Percentiles rank a stretch among this genome's conserved stretches.
These are phyloP conservation scores for Catostylus mosaicus DNA, from an alignment of 30 jellyfish, hydroid and myxozoan genomes.

Conservation along the genomic window DNA sequence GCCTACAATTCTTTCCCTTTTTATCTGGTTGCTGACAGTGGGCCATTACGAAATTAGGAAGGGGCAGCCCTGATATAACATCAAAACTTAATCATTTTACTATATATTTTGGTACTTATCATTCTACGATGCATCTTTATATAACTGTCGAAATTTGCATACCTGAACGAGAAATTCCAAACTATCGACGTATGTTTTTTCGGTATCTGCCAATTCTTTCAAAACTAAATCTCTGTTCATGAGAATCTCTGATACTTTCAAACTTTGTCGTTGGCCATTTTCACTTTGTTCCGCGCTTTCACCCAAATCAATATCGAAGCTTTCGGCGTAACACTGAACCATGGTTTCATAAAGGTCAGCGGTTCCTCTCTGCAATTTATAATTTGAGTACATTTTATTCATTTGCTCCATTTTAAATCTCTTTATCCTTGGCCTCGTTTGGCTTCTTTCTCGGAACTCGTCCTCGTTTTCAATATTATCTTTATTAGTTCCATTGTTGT, in stretches of 20 bases:
- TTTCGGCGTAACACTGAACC: constrained; percentile 78
- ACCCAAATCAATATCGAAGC: constrained; percentile 45
- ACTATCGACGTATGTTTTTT: constrained; percentile 69
- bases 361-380: constrained; percentile 76
- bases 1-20: no score
- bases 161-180: constrained; percentile 68
- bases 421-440: constrained; percentile 49
- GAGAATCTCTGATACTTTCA: constrained; percentile 60
- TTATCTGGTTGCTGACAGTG: no score
- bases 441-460: constrained; percentile 34
- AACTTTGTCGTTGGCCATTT: constrained; percentile 19
- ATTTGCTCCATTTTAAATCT: constrained; percentile 80
- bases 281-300: constrained; percentile 10
- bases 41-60: no score
- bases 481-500: constrained; percentile 9
- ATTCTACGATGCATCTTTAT: no score
- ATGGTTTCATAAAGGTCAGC: constrained; percentile 77
- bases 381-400: constrained; percentile 62
- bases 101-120: no score
- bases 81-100: no score
- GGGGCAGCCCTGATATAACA: no score
- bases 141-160: no score
- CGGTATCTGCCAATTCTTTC: constrained; percentile 88
- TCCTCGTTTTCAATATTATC: constrained; percentile 1
- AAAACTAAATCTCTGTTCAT: constrained; percentile 82